Evolutionary conservation across 2,797 vertebrate species (phyloP), one percentile per base, ranked within the genome.

Genomic region (Sitta carolinensis): DNA sequence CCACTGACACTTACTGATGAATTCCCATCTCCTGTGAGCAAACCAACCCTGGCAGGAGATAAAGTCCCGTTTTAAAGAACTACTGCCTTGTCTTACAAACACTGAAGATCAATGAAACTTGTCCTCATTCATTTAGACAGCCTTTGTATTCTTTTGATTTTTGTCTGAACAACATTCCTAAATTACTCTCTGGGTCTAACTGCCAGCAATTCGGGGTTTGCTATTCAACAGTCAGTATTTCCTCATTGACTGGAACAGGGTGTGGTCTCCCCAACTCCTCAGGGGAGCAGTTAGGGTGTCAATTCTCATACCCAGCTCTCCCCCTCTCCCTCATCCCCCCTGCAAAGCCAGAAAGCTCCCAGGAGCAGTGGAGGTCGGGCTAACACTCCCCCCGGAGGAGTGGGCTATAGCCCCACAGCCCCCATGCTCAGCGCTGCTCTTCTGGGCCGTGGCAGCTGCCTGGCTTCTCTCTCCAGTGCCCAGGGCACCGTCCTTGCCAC

Each of bases 331-430:
- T 23, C 61, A 32, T 22, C 14, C 26, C 40, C 70, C 25, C 61
- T n/a, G 20, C 51, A 59, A 58, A 87, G 19, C 47, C 55, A 22
- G 59, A n/a, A 47, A 25, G 72, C 13, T 85, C 21, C 72, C 45
- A 3, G 27, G 27, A n/a, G n/a, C 2, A 2, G 7, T 0, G 0
- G 42, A 30, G 42, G 9, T n/a, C 36, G 12, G 73, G 40, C 51
- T 43, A 73, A 5, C 30, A 0, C 48, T 22, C 15, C 17, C 0
- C 13, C 8, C 2, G 1, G 29, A 72, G 50, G 4, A 27, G 21
- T 0, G 19, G 0, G 0, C n/a, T 26, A 9, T 1, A 1, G n/a
- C 20, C 36, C 21, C 2, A 0, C 21, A 43, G 77, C 5, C 25
- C 58, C 23, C 36, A 9, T 25, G 36, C 42, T 61, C 25, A 21